Percentiles rank a stretch among this genome's conserved stretches.
Conservation (phyloP, 2,797 vertebrate species). For the Ambastaia sidthimunki region DNA sequence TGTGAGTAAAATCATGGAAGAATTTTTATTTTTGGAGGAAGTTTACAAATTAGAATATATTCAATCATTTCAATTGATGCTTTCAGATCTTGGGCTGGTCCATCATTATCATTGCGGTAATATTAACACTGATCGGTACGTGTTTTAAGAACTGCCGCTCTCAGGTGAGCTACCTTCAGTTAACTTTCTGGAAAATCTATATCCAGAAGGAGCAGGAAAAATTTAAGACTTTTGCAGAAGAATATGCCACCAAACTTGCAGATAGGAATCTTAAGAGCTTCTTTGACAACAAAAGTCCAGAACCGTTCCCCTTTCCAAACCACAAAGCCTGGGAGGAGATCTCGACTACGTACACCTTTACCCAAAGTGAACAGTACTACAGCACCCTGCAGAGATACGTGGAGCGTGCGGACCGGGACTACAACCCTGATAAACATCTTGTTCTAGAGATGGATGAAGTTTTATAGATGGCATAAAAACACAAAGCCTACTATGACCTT, state of each 20-base stretch:
- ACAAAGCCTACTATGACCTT: background rate
- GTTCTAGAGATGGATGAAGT: constrained; percentile 68
- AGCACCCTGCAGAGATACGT: constrained; percentile 89
- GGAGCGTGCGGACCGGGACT: constrained; percentile 73
- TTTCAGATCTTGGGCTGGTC: constrained; percentile 90
- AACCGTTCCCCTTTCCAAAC: constrained; percentile 81
- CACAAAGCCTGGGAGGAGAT: constrained; percentile 91
- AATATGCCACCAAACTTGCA: constrained; percentile 86
- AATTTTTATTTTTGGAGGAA: no score
- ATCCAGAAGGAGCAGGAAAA: constrained; percentile 84
- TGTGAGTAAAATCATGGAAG: no score
- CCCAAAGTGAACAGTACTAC: constrained; percentile 81
- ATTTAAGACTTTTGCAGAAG: constrained; percentile 78
- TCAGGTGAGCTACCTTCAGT: constrained; percentile 89
- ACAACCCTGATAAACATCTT: constrained; percentile 68
- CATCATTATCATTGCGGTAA: constrained; percentile 78
- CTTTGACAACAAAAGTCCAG: constrained; percentile 86
- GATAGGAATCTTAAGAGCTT: constrained; percentile 89
- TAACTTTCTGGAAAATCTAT: constrained; percentile 88
- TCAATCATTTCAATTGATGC: background rate
- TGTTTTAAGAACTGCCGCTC: constrained; percentile 89
- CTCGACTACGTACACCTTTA: constrained; percentile 82
- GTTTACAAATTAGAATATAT: background rate
- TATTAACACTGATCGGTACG: constrained; percentile 79
- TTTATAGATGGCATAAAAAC: constrained; percentile 38